Evolutionary conservation across 2,113 vertebrate species (phyloP).

Genomic region (Toxotes jaculatrix): DNA sequence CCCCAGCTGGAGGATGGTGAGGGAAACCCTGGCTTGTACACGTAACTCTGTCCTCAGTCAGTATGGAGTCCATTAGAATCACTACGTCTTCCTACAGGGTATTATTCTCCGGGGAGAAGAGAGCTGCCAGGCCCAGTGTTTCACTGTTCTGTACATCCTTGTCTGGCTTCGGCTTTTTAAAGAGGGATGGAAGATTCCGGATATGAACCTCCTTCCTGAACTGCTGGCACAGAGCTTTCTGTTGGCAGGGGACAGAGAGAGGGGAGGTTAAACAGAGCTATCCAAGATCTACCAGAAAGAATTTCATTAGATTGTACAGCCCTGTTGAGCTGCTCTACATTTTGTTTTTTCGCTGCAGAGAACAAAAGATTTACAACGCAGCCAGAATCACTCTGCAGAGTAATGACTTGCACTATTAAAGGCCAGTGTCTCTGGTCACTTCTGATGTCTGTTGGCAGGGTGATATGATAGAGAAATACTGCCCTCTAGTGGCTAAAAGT

Average conservation of each 20-base stretch:
- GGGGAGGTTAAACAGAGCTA: slow-evolving; percentile 54
- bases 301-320: slow-evolving; percentile 59
- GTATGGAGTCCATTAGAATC: slow-evolving; percentile 37
- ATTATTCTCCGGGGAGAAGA: slow-evolving; percentile 82
- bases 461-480: slow-evolving; percentile 12
- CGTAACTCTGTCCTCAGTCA: slow-evolving; percentile 45
- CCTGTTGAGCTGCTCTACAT: slow-evolving; percentile 36
- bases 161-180: slow-evolving; percentile 91
- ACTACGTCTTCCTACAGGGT: slow-evolving; percentile 53
- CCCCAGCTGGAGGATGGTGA: slow-evolving; percentile 2
- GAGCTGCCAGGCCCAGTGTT: slow-evolving; percentile 80
- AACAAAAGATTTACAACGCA: slow-evolving; percentile 55
- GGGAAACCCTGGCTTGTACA: slow-evolving; percentile 23
- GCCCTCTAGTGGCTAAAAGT: slow-evolving; percentile 56
- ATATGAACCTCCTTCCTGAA: slow-evolving; percentile 99
- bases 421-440: slow-evolving; percentile 28
- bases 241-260: slow-evolving; percentile 69
- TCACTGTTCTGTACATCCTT: slow-evolving; percentile 87
- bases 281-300: slow-evolving; percentile 41
- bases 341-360: slow-evolving; percentile 7
- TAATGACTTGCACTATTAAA: slow-evolving; percentile 51
- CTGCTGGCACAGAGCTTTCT: slow-evolving; percentile 97
- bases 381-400: slow-evolving; percentile 57
- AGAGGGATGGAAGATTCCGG: slow-evolving; percentile 96
- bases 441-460: slow-evolving; percentile 9